A percentile compares a stretch with the other conserved stretches of the same genome.
phyloP scores from a whole-genome alignment of 2,113 vertebrate species.

The Oenanthe melanoleuca region DNA sequence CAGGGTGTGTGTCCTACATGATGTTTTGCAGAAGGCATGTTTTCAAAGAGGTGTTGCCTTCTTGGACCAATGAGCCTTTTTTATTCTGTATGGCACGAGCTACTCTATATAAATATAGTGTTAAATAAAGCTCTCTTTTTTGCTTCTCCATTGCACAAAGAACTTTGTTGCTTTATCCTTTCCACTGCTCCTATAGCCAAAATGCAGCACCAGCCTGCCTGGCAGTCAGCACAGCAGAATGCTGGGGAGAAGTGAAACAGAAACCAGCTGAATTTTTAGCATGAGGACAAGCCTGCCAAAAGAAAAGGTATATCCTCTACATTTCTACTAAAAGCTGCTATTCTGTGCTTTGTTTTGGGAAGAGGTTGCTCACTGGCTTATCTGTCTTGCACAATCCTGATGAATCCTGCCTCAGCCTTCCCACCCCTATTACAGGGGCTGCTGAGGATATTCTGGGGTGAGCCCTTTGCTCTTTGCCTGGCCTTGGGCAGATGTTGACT shows the following conservation, averaged over 20 bases:
- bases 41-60: no score
- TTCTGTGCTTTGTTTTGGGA: background rate
- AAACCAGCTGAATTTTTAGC: background rate
- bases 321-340: background rate
- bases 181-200: no score
- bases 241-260: background rate
- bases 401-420: background rate
- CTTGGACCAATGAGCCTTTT: no score
- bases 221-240: background rate
- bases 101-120: no score
- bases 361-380: background rate
- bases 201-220: background rate
- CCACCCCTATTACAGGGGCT: background rate
- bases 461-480: slow-evolving; percentile 11
- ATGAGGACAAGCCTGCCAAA: background rate
- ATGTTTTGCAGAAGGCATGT: no score
- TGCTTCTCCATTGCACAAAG: no score
- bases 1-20: no score
- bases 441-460: fast-evolving
- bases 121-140: no score
- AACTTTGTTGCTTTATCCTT: no score
- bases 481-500: background rate
- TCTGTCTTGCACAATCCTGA: background rate
- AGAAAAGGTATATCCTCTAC: background rate
- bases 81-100: no score